phyloP scores from a whole-genome alignment of 2,888 invertebrate genomes.

The Steinernema scapterisci region DNA sequence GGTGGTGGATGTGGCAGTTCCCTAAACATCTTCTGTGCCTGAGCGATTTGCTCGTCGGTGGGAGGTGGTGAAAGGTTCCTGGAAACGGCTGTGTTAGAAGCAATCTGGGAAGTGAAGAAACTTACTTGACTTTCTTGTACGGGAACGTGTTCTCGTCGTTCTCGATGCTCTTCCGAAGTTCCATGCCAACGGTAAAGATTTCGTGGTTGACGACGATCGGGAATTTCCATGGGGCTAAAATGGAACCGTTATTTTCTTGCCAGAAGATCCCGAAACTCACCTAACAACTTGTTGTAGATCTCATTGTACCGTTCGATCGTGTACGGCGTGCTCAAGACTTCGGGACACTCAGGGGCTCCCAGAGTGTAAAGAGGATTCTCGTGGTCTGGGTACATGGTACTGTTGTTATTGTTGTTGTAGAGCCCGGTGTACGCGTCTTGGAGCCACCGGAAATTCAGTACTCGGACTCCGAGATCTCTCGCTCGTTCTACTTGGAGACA shows the following conservation, averaged over 20 bases:
- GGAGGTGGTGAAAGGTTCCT: constrained; percentile 39
- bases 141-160: constrained; percentile 52
- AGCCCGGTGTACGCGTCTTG: constrained; percentile 52
- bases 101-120: neutral
- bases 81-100: neutral
- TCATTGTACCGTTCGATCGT: constrained; percentile 41
- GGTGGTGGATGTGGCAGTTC: neutral
- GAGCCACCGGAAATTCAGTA: constrained; percentile 76
- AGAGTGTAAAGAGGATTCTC: constrained; percentile 35
- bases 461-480: constrained; percentile 86
- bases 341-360: constrained; percentile 29
- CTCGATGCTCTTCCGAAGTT: constrained; percentile 38
- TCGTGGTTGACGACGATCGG: constrained; percentile 48
- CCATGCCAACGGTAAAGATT: constrained; percentile 40
- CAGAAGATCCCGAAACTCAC: too few relatives aligned
- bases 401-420: constrained; percentile 4
- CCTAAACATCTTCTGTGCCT: constrained; percentile 32
- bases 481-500: constrained; percentile 87
- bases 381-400: constrained; percentile 38
- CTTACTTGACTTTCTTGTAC: constrained; percentile 48
- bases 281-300: constrained; percentile 36
- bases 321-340: constrained; percentile 39
- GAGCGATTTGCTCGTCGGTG: constrained; percentile 41
- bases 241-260: constrained; percentile 2
- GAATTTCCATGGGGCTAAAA: constrained; percentile 54